These are phyloP conservation scores for Peromyscus leucopus DNA, from an alignment of 2,113 vertebrate species.

Conservation along the genomic window DNA sequence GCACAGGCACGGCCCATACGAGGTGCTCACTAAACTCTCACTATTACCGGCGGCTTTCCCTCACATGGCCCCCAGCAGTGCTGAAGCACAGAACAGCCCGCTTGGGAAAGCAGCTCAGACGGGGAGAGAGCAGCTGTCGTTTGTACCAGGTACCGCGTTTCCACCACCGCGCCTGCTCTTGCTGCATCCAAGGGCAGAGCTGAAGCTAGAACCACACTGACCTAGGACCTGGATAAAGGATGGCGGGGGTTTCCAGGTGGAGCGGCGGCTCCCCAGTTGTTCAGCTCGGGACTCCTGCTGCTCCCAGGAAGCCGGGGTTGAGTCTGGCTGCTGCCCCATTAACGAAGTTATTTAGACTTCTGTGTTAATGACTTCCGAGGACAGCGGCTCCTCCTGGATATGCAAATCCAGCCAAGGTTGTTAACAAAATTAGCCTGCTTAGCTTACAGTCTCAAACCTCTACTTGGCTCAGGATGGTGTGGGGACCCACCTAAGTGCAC, in stretches of 20 bases:
- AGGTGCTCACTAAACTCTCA: not conserved
- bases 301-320: not conserved
- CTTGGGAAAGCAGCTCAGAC: not conserved
- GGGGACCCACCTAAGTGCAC: not conserved
- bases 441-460: not conserved
- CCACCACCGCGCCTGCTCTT: not conserved
- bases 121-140: not conserved
- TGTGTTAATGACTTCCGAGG: slow-evolving; percentile 63
- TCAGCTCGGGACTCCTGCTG: not conserved
- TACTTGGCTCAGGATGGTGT: not conserved
- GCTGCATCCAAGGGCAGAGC: not conserved
- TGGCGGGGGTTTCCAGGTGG: not conserved
- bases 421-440: slow-evolving; percentile 54
- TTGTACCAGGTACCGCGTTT: not conserved
- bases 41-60: not conserved
- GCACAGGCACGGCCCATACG: not conserved
- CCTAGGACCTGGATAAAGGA: not conserved
- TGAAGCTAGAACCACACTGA: not conserved
- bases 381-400: slow-evolving; percentile 8
- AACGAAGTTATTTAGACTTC: slow-evolving; percentile 62
- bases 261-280: not conserved
- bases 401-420: slow-evolving; percentile 57
- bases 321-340: not conserved
- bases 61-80: not conserved
- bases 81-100: not conserved